A percentile compares a stretch with the other conserved stretches of the same genome.
Conservation (phyloP, 2,888 invertebrate genomes). For the Eupithecia vulgata region DNA sequence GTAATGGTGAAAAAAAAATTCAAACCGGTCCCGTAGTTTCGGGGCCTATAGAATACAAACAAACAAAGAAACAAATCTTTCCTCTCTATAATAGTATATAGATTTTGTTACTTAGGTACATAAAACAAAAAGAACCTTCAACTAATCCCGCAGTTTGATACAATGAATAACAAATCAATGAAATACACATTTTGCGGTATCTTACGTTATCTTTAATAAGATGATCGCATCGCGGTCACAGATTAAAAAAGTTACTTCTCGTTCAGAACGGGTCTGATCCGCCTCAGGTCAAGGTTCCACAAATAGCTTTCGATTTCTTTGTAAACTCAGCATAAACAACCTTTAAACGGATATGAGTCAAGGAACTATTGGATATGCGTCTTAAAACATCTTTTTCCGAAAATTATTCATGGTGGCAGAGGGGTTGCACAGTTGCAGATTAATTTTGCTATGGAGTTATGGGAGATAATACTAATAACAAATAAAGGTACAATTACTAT, state of each 20-base stretch:
- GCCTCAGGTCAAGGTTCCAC: slow-evolving; percentile 60
- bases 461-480: no score
- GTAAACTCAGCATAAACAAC: slow-evolving; percentile 32
- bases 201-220: slow-evolving; percentile 29
- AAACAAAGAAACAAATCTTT: no score
- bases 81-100: no score
- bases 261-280: slow-evolving; percentile 67
- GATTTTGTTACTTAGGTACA: no score
- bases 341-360: slow-evolving; percentile 17
- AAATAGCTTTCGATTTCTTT: slow-evolving; percentile 44
- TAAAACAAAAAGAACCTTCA: neutral
- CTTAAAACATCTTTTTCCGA: neutral
- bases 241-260: slow-evolving; percentile 15
- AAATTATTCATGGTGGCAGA: neutral
- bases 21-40: no score
- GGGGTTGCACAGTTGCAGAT: no score
- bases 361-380: slow-evolving; percentile 1
- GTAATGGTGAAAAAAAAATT: no score
- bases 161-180: neutral
- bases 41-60: no score
- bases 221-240: slow-evolving; percentile 41
- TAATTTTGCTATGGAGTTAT: no score
- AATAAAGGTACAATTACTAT: no score
- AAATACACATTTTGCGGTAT: slow-evolving; percentile 2
- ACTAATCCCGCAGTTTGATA: neutral